Evolutionary conservation across 2,797 vertebrate genomes (phyloP).

Genomic region (Myripristis murdjan): DNA sequence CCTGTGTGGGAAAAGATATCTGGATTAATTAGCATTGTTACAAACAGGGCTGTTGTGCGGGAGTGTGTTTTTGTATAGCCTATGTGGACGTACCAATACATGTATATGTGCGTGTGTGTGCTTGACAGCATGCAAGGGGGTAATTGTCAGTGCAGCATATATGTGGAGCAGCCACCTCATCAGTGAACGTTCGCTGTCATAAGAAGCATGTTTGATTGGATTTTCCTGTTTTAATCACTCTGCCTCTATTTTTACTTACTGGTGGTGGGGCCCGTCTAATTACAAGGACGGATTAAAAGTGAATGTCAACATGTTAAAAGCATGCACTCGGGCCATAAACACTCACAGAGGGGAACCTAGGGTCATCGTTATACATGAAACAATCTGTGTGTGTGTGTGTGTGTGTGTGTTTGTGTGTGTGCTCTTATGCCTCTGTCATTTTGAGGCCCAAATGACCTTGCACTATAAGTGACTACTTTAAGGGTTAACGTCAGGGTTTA

Average conservation of each 20-base stretch:
- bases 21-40: constrained; percentile 82
- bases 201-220: constrained; percentile 83
- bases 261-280: constrained; percentile 57
- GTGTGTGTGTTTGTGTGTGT: constrained; percentile 5
- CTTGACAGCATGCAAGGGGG: constrained; percentile 33
- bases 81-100: too few relatives aligned
- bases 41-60: constrained; percentile 1
- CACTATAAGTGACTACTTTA: too few relatives aligned
- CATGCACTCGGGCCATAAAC: constrained; percentile 48
- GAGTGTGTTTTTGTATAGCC: constrained; percentile 12
- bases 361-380: constrained; percentile 24
- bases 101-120: constrained; percentile 27
- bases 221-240: constrained; percentile 79
- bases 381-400: constrained; percentile 1
- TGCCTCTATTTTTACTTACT: constrained; percentile 67
- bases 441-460: neutral
- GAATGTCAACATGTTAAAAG: constrained; percentile 73
- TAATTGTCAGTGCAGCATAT: constrained; percentile 62
- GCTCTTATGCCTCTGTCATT: neutral
- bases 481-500: too few relatives aligned
- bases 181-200: constrained; percentile 49
- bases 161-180: constrained; percentile 60
- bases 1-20: constrained; percentile 75
- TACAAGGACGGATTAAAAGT: constrained; percentile 69
- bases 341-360: constrained; percentile 18